A percentile compares a stretch with the other conserved stretches of the same genome.
Evolutionary conservation across 2,797 vertebrate genomes (phyloP).

Genomic region (Pelochelys cantorii): DNA sequence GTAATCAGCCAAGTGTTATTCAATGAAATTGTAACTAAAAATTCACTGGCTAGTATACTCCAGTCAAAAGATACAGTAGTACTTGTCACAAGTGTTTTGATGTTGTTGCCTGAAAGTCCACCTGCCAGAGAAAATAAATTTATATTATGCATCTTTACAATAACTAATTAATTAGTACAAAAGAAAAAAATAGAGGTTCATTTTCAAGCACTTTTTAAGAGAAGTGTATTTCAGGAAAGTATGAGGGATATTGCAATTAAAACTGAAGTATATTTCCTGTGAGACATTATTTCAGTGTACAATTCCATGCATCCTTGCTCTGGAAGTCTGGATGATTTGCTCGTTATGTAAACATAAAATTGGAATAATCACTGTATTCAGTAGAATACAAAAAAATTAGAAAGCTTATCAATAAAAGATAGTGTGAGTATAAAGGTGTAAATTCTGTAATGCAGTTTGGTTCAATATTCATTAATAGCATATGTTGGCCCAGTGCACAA

Average conservation of each 20-base stretch:
- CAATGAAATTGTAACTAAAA: conserved; percentile 75
- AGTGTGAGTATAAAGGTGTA: neutral
- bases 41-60: conserved; percentile 55
- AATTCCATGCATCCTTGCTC: neutral
- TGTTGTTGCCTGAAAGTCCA: conserved; percentile 67
- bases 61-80: conserved; percentile 82
- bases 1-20: conserved; percentile 67
- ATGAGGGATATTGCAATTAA: neutral
- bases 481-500: neutral
- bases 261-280: neutral
- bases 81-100: conserved; percentile 75
- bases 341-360: neutral
- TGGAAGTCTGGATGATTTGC: neutral
- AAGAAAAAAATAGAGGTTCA: neutral
- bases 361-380: neutral
- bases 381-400: neutral
- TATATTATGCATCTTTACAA: conserved; percentile 3
- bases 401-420: neutral
- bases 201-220: neutral
- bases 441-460: neutral
- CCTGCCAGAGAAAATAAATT: conserved; percentile 60
- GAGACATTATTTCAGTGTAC: neutral
- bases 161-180: neutral
- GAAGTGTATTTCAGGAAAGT: neutral
- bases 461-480: neutral